A percentile compares a stretch with the other conserved stretches of the same genome.
These are phyloP conservation scores for Fregata magnificens DNA, from an alignment of 2,113 vertebrate species.

Conservation along the genomic window DNA sequence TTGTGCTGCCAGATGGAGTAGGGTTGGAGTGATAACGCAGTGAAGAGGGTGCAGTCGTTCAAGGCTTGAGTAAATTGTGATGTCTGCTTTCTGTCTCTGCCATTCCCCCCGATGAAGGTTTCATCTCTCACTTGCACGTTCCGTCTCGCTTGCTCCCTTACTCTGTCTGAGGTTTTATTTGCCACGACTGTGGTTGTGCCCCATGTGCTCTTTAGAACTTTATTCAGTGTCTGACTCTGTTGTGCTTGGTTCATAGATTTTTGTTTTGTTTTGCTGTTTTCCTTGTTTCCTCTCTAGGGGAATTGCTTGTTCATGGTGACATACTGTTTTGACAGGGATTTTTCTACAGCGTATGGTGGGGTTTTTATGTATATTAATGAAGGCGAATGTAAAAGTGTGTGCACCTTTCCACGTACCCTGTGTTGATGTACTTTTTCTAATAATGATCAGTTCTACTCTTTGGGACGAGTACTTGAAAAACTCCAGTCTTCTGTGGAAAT, in stretches of 20 bases:
- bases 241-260: background rate
- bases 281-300: background rate
- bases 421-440: background rate
- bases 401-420: background rate
- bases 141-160: background rate
- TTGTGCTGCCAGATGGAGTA: background rate
- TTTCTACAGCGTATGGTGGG: background rate
- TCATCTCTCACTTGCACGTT: fast-evolving
- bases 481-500: background rate
- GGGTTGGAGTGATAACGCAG: background rate
- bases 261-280: background rate
- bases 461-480: background rate
- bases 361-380: background rate
- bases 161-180: background rate
- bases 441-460: background rate
- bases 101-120: background rate
- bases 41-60: background rate
- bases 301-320: background rate
- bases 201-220: background rate
- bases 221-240: background rate
- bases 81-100: background rate
- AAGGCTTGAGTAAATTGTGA: background rate
- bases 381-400: background rate
- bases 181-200: background rate
- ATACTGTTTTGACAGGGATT: background rate